These are phyloP conservation scores for Alloplasta piceator DNA, from an alignment of 2,888 invertebrate genomes.

Conservation along the genomic window DNA sequence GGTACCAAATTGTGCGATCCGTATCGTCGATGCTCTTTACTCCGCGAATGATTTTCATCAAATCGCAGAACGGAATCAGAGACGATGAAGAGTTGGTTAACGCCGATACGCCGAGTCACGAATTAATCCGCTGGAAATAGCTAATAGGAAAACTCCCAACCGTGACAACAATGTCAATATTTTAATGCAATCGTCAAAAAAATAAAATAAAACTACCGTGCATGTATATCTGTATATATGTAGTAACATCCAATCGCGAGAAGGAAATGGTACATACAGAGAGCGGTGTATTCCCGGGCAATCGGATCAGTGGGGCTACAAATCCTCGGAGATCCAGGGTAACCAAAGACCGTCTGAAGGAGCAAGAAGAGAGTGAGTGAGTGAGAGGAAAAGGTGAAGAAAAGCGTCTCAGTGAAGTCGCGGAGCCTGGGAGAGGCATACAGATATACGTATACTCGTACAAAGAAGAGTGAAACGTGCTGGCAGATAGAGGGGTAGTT, in stretches of 20 bases:
- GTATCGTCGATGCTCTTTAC: too few species aligned
- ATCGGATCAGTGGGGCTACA: slow-evolving; percentile 56
- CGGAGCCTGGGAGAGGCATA: neutral
- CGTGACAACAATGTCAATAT: slow-evolving; percentile 7
- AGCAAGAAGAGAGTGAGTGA: neutral
- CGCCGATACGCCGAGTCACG: too few species aligned
- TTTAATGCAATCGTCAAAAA: neutral
- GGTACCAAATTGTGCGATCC: too few species aligned
- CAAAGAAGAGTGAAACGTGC: slow-evolving; percentile 14
- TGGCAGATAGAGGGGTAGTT: slow-evolving; percentile 44
- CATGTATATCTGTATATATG: neutral
- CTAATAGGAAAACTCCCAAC: neutral
- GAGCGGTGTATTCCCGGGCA: slow-evolving; percentile 37
- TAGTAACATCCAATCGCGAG: slow-evolving; percentile 16
- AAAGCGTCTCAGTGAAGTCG: slow-evolving; percentile 39
- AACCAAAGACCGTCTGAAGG: slow-evolving; percentile 43
- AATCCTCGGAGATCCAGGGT: slow-evolving; percentile 49
- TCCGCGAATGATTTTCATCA: too few species aligned
- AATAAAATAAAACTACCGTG: neutral
- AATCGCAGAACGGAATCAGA: too few species aligned
- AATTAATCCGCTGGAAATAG: neutral
- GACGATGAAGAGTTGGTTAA: too few species aligned
- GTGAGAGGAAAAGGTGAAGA: slow-evolving; percentile 14
- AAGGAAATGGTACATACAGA: slow-evolving; percentile 5
- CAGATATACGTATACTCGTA: neutral